These are phyloP conservation scores for Parochlus steinenii DNA, from an alignment of 2,888 invertebrate species.

Conservation along the genomic window DNA sequence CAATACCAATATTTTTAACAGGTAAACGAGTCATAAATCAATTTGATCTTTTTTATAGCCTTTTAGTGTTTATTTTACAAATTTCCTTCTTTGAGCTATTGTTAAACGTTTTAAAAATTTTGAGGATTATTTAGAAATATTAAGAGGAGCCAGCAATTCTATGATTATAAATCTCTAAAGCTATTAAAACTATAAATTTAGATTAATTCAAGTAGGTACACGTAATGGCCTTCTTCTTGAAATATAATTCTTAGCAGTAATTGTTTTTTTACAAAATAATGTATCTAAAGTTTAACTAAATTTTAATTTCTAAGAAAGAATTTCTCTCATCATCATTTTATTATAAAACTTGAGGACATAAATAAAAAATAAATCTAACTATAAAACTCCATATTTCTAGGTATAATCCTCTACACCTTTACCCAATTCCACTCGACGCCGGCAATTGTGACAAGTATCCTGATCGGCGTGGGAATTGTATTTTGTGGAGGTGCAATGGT, in stretches of 20 bases:
- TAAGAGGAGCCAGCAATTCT: background rate
- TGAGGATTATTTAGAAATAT: background rate
- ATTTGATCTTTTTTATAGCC: background rate
- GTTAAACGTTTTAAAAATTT: background rate
- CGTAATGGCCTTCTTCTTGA: too few species aligned
- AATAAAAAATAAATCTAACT: background rate
- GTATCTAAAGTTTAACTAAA: too few species aligned
- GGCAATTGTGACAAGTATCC: slow-evolving; percentile 75
- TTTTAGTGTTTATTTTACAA: background rate
- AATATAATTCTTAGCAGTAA: too few species aligned
- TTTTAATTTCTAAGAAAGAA: too few species aligned
- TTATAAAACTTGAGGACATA: too few species aligned
- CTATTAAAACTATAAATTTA: too few species aligned
- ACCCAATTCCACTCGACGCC: slow-evolving; percentile 85
- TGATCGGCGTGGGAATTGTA: slow-evolving; percentile 80
- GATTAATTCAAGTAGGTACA: too few species aligned
- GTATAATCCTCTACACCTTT: slow-evolving; percentile 81
- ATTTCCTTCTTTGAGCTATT: background rate
- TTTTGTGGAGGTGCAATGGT: slow-evolving; percentile 89
- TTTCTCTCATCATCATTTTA: too few species aligned
- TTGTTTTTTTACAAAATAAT: too few species aligned
- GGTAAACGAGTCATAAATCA: slow-evolving; percentile 39
- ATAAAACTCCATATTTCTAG: slow-evolving; percentile 34
- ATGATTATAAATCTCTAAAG: too few species aligned
- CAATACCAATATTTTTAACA: slow-evolving; percentile 84